Conservation (phyloP, 2,888 invertebrate species). For the Ectemnius lituratus region DNA sequence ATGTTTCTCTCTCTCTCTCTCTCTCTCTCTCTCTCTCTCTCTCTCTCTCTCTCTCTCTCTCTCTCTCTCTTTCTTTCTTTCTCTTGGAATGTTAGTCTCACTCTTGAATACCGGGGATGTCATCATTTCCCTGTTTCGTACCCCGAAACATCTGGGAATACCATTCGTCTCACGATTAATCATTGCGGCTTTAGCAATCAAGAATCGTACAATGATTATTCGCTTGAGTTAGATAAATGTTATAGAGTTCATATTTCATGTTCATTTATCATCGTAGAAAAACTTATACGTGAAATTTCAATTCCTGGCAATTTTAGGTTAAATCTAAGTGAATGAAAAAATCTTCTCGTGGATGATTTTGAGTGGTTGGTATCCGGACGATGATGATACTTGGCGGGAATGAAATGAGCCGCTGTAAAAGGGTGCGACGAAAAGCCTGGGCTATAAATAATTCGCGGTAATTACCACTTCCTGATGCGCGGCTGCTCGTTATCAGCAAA, state of each 20-base stretch:
- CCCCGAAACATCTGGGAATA: neutral
- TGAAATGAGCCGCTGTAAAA: neutral
- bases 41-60: neutral
- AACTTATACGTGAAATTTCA: too few species aligned
- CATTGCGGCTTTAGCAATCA: too few species aligned
- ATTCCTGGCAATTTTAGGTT: too few species aligned
- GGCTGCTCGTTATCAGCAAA: conserved; percentile 43
- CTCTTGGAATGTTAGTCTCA: conserved; percentile 16
- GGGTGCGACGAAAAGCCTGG: conserved; percentile 19
- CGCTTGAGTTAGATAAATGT: too few species aligned
- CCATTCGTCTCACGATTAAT: too few species aligned
- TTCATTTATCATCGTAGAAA: too few species aligned
- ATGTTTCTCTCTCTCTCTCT: neutral
- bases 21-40: neutral
- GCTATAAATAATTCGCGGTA: conserved; percentile 39
- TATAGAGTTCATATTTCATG: too few species aligned
- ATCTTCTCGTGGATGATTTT: too few species aligned
- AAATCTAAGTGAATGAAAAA: too few species aligned
- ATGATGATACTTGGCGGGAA: too few species aligned
- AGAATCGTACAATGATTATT: too few species aligned
- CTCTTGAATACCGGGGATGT: conserved; percentile 18
- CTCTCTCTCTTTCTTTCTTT: neutral
- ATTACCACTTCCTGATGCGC: conserved; percentile 45
- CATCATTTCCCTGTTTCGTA: conserved; percentile 10
- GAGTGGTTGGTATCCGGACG: too few species aligned